Percentiles rank a stretch among this genome's conserved stretches.
Conservation (phyloP, 2,797 vertebrate species). For the Bufotes viridis region DNA sequence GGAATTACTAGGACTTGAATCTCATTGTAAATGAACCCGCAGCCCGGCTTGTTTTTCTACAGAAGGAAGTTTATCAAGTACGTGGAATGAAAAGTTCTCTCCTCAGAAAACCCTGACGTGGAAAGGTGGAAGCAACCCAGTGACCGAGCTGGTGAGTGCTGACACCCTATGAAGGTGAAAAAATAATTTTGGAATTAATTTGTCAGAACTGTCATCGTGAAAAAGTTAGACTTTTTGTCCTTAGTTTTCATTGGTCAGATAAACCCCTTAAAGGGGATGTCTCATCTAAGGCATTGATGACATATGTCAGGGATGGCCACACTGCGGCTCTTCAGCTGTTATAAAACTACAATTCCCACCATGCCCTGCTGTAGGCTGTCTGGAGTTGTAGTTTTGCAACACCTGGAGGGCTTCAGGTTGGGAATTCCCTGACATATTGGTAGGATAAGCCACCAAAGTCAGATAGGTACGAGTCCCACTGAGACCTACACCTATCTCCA, state of each 20-base stretch:
- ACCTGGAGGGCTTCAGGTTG: too few species aligned
- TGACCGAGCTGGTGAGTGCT: constrained; percentile 88
- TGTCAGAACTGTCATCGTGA: not conserved
- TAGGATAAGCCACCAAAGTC: too few species aligned
- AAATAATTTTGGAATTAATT: not conserved
- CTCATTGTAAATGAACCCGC: not conserved
- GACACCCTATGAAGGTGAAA: not conserved
- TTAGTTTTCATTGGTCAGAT: not conserved
- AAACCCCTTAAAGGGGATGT: too few species aligned
- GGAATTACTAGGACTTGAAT: not conserved
- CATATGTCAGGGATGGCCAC: too few species aligned
- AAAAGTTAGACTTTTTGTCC: not conserved
- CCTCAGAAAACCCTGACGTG: constrained; percentile 90
- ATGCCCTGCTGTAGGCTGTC: too few species aligned
- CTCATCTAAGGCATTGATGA: too few species aligned
- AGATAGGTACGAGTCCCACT: too few species aligned
- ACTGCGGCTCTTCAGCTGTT: too few species aligned
- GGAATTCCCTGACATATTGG: too few species aligned
- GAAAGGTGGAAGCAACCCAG: constrained; percentile 84
- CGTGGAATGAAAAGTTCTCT: constrained; percentile 95
- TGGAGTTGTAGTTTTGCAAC: too few species aligned
- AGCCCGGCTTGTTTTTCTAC: constrained; percentile 59
- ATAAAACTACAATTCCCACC: too few species aligned
- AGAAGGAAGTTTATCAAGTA: constrained; percentile 97
- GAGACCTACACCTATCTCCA: too few species aligned